phyloP scores from a whole-genome alignment of 2,113 vertebrate species.

The Oncorhynchus keta region DNA sequence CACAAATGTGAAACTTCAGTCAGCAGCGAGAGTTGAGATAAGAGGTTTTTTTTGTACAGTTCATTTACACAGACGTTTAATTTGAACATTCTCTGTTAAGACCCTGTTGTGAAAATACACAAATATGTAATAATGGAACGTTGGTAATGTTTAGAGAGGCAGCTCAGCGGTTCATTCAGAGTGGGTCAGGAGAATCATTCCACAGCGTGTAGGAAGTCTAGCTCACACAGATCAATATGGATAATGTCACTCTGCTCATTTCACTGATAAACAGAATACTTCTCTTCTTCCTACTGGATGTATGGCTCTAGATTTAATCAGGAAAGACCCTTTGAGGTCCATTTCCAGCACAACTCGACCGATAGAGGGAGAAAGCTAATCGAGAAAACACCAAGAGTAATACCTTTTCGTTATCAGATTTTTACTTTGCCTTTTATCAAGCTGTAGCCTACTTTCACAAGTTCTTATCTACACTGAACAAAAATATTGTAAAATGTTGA shows the following conservation, averaged over 20 bases:
- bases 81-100: constrained; percentile 8
- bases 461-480: too few species aligned
- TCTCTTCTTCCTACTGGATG: background rate
- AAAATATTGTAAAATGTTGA: too few species aligned
- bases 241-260: constrained; percentile 32
- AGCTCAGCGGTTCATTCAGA: background rate
- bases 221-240: constrained; percentile 45
- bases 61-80: background rate
- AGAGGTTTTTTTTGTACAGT: background rate
- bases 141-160: background rate
- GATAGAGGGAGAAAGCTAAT: too few species aligned
- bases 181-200: constrained; percentile 15
- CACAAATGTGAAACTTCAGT: background rate
- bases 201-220: constrained; percentile 32
- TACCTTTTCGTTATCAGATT: too few species aligned
- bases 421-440: too few species aligned
- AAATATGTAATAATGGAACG: constrained; percentile 24
- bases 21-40: background rate
- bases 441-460: too few species aligned
- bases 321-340: too few species aligned
- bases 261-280: background rate
- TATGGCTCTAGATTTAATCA: background rate
- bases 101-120: constrained; percentile 23
- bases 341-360: too few species aligned
- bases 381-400: too few species aligned